These are phyloP conservation scores for Tragelaphus buxtoni DNA, from an alignment of 2,113 vertebrate genomes.

Conservation along the genomic window DNA sequence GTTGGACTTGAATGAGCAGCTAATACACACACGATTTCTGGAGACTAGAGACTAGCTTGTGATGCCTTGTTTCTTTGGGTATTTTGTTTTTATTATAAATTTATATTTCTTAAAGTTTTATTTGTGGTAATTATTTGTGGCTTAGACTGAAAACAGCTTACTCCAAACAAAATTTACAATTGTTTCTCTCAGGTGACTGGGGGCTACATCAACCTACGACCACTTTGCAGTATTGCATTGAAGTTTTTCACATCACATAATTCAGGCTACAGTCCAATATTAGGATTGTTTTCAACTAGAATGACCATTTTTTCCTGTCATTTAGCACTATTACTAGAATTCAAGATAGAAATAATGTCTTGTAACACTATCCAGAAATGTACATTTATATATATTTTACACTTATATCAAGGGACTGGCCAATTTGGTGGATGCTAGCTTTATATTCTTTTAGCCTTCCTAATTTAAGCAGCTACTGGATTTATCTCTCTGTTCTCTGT, in stretches of 20 bases:
- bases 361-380: not conserved
- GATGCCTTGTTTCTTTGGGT: not conserved
- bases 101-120: not conserved
- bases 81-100: not conserved
- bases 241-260: not conserved
- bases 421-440: not conserved
- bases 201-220: not conserved
- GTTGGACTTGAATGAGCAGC: accelerated
- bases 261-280: not conserved
- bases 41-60: not conserved
- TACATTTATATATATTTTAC: not conserved
- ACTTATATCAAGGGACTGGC: not conserved
- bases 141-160: not conserved
- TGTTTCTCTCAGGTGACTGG: not conserved
- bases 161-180: not conserved
- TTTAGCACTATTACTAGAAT: not conserved
- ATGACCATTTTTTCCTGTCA: not conserved
- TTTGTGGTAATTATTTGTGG: not conserved
- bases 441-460: not conserved
- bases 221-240: not conserved
- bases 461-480: not conserved
- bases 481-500: not conserved
- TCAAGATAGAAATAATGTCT: not conserved
- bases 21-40: not conserved
- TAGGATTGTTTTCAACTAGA: not conserved